Percentiles rank a stretch among this genome's conserved stretches.
phyloP scores from a whole-genome alignment of 2,113 vertebrate genomes.

The Xiphophorus couchianus region DNA sequence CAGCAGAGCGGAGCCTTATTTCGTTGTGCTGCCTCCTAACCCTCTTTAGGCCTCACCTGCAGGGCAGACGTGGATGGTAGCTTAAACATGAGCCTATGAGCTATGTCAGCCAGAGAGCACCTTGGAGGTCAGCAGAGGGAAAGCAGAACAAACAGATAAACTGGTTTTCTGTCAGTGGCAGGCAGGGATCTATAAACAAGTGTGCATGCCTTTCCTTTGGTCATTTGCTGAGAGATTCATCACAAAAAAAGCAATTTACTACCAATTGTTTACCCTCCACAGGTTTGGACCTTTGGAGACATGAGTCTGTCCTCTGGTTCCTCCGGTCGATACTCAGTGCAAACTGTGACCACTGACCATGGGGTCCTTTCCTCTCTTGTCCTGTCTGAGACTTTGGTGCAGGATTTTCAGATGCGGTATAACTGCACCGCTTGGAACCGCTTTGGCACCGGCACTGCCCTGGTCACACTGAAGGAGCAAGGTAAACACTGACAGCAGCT shows the following conservation, averaged over 20 bases:
- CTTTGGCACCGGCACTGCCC: constrained; percentile 82
- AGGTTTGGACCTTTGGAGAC: constrained; percentile 92
- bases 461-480: constrained; percentile 84
- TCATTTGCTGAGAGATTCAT: constrained; percentile 9
- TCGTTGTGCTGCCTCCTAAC: constrained; percentile 56
- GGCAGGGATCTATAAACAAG: constrained; percentile 49
- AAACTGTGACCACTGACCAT: constrained; percentile 79
- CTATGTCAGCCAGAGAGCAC: constrained; percentile 42
- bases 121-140: constrained; percentile 50
- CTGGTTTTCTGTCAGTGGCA: constrained; percentile 24
- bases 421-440: constrained; percentile 93
- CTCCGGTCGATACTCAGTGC: constrained; percentile 87
- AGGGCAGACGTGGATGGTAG: constrained; percentile 69
- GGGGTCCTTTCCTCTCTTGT: constrained; percentile 86
- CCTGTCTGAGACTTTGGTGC: constrained; percentile 83
- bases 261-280: constrained; percentile 19
- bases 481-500: constrained; percentile 69
- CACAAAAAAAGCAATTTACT: constrained; percentile 16
- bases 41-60: constrained; percentile 68
- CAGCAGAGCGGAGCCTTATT: constrained; percentile 57
- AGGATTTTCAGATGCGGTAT: constrained; percentile 85
- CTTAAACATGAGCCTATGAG: constrained; percentile 71
- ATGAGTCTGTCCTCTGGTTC: constrained; percentile 82
- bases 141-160: constrained; percentile 34
- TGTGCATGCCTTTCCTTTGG: constrained; percentile 10